Base-by-base conservation (phyloP, 2,888 invertebrate species). In the Apoda limacodes region DNA sequence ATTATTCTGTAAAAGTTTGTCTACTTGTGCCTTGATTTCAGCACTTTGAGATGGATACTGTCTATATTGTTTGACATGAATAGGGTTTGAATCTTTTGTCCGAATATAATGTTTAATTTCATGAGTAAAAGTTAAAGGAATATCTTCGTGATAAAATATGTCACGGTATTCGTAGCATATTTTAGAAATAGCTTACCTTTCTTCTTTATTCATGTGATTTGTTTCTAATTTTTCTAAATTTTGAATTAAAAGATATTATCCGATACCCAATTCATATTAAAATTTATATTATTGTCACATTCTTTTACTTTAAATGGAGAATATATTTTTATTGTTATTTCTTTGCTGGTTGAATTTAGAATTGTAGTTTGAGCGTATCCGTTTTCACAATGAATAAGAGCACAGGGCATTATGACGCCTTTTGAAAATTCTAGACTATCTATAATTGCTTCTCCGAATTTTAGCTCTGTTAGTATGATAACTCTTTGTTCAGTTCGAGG, bases 11-110 rank as follows among this genome's bases (percentile, higher is more conserved):
- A 55, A 27, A 50, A 62, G 47, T 19, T 40, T 34, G 6, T 44
- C 42, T 4, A 57, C 34, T 34, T 56, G 48, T 15, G 26, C 28
- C 12, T 20, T 20, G 1, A 37, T 13, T 3, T 30, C 17, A 9
- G 19, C 27, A n/a, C 11, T 13, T 9, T 19, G 44, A 0, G 36
- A 34, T 7, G 53, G 43, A 4, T 51, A 48, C 22, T 60, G 32
- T 17, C 54, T 34, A 34, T 57, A 60, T 1, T 55, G 55, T 1
- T n/a, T n/a, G n/a, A n/a, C n/a, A n/a, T n/a, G n/a, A n/a, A n/a
- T n/a, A n/a, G n/a, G n/a, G n/a, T 20, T 13, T 35, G 26, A 20
- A 24, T 25, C 22, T 4, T 31, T 31, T 6, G 31, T 26, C 4
- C 25, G 12, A 12, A 31, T 31, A 9, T 26, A 13, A 13, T 31